Evolutionary conservation across 35 echinoderm and acorn worm genomes (phyloP).

Genomic region (Lytechinus variegatus): DNA sequence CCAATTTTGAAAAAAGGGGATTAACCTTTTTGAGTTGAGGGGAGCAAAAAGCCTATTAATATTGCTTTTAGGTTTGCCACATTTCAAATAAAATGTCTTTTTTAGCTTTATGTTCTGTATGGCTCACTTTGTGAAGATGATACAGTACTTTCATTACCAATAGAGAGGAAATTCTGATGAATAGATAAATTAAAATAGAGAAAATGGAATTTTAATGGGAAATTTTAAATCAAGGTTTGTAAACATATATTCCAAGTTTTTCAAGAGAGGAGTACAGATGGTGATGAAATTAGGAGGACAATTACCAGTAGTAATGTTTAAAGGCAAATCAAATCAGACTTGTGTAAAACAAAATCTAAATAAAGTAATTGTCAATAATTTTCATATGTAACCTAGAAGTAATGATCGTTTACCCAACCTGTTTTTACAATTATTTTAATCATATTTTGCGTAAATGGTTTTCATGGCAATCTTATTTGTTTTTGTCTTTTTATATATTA

Average conservation of each 20-base stretch:
- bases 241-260: background rate
- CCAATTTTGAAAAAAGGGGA: slow-evolving; percentile 1
- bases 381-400: no score
- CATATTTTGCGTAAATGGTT: no score
- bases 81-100: background rate
- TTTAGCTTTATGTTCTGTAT: background rate
- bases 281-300: background rate
- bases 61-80: background rate
- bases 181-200: background rate
- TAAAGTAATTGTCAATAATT: no score
- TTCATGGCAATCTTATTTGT: no score
- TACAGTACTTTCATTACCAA: background rate
- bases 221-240: background rate
- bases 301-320: background rate
- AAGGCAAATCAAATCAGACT: background rate
- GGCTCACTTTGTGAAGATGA: background rate
- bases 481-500: no score
- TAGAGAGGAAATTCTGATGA: background rate
- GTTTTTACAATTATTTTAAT: no score
- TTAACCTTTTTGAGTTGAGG: background rate
- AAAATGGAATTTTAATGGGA: background rate
- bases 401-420: no score
- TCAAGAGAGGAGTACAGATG: background rate
- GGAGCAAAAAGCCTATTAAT: background rate
- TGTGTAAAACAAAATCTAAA: no score